A percentile compares a stretch with the other conserved stretches of the same genome.
phyloP scores from a whole-genome alignment of 1,140 invertebrate species.

The Holotrichia oblita region DNA sequence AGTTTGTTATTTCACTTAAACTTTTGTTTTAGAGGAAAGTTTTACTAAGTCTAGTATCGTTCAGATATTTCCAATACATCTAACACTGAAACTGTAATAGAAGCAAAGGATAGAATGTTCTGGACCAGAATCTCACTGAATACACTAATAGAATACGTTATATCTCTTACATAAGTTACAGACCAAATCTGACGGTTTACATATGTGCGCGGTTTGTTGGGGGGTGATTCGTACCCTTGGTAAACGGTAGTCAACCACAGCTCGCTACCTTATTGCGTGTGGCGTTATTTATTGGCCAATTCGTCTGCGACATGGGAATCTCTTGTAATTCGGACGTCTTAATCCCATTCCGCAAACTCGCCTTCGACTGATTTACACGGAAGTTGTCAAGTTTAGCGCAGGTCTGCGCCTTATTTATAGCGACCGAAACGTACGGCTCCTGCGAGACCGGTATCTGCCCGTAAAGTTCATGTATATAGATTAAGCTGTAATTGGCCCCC shows the following conservation, averaged over 20 bases:
- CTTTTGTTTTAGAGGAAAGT: too few relatives aligned
- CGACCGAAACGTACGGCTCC: neutral
- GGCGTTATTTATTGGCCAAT: conserved; percentile 1
- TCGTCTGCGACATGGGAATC: conserved; percentile 10
- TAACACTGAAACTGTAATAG: too few relatives aligned
- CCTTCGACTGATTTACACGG: neutral
- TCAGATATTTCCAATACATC: too few relatives aligned
- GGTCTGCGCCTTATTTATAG: neutral
- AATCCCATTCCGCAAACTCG: neutral
- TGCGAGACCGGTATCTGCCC: conserved; percentile 3
- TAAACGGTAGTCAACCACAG: neutral
- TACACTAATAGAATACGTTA: too few relatives aligned
- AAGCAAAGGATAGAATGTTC: too few relatives aligned
- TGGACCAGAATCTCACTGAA: too few relatives aligned
- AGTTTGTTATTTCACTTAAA: too few relatives aligned
- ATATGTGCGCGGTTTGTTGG: neutral
- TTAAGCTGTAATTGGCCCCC: neutral
- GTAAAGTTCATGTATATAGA: conserved; percentile 13
- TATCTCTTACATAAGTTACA: neutral
- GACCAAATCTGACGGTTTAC: neutral
- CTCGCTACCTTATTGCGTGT: neutral
- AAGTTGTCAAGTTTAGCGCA: neutral
- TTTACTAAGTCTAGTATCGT: too few relatives aligned
- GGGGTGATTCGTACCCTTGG: neutral
- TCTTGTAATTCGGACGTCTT: conserved; percentile 12